Conservation (phyloP, 2,888 invertebrate genomes). For the Hemaris fuciformis region DNA sequence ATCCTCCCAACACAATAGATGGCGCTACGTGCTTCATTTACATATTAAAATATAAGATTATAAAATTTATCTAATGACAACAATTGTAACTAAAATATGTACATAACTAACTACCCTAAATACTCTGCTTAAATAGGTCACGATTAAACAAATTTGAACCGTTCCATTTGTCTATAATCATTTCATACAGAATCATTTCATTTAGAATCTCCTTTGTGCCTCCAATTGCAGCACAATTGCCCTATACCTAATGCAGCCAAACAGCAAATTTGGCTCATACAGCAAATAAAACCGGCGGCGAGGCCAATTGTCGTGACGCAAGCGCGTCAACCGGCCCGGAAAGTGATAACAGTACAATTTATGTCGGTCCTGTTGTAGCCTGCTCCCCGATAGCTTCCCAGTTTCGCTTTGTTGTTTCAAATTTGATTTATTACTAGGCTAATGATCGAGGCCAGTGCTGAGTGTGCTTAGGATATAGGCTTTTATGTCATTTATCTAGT, state of each 20-base stretch:
- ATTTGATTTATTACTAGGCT: background rate
- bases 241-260: background rate
- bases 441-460: background rate
- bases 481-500: too few relatives aligned
- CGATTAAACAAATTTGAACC: too few relatives aligned
- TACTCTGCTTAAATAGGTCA: too few relatives aligned
- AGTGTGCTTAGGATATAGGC: background rate
- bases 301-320: conserved; percentile 6
- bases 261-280: background rate
- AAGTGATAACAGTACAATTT: conserved; percentile 59
- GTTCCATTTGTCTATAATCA: too few relatives aligned
- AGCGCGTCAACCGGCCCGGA: conserved; percentile 52
- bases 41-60: too few relatives aligned
- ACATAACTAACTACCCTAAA: too few relatives aligned
- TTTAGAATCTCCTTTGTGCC: background rate
- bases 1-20: too few relatives aligned
- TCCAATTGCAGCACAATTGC: background rate
- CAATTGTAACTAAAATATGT: too few relatives aligned
- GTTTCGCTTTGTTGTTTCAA: background rate
- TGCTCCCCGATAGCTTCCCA: conserved; percentile 19
- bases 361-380: conserved; percentile 37
- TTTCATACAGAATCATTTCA: background rate
- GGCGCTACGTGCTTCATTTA: too few relatives aligned
- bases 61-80: too few relatives aligned
- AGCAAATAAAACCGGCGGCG: background rate